Percentiles rank a stretch among this genome's conserved stretches.
These are phyloP conservation scores for Saccopteryx leptura DNA, from an alignment of 2,113 vertebrate genomes.

Conservation along the genomic window DNA sequence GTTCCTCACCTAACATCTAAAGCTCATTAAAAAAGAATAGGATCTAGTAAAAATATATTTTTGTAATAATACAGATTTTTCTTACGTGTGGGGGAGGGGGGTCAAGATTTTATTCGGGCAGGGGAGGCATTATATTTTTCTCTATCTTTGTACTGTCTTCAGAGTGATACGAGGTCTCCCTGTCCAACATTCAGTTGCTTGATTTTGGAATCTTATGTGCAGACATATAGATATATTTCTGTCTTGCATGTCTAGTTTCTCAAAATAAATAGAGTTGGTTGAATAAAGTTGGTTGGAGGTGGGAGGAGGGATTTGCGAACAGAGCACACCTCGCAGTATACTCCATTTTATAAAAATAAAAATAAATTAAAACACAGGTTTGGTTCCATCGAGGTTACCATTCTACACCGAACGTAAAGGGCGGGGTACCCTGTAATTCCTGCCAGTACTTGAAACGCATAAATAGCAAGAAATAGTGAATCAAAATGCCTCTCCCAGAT, in stretches of 20 bases:
- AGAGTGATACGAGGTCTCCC: neutral
- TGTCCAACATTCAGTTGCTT: neutral
- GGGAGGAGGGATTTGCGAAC: neutral
- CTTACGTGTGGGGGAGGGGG: neutral
- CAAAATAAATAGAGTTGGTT: slow-evolving; percentile 23
- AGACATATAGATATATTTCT: neutral
- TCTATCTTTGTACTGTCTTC: neutral
- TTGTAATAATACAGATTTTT: neutral
- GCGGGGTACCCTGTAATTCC: neutral
- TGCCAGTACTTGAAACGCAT: neutral
- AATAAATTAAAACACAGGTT: neutral
- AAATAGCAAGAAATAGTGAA: neutral
- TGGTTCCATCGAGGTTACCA: neutral
- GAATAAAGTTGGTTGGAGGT: neutral
- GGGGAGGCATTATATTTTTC: neutral
- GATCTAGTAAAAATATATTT: neutral
- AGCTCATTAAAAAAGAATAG: neutral
- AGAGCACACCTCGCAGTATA: neutral
- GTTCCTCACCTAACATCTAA: neutral
- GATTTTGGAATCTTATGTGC: neutral
- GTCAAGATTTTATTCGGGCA: neutral
- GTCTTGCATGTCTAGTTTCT: neutral
- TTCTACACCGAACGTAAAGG: neutral
- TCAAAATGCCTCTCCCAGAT: neutral
- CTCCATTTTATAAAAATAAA: neutral